These are phyloP conservation scores for Drosophila neoperkinsi DNA, from an alignment of 2,888 invertebrate genomes.

Conservation along the genomic window DNA sequence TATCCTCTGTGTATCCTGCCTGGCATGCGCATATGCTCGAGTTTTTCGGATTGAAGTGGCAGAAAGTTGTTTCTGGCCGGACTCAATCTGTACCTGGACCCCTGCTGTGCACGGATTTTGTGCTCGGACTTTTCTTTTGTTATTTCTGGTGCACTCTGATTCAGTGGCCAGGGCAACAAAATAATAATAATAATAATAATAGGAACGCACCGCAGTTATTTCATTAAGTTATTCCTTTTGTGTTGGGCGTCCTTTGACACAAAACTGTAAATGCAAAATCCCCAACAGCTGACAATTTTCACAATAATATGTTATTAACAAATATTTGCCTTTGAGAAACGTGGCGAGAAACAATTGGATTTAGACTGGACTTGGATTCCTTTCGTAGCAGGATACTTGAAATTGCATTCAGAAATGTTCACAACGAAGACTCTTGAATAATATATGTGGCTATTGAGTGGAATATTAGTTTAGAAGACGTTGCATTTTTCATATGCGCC, in stretches of 20 bases:
- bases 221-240: slow-evolving; percentile 2
- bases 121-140: slow-evolving; percentile 15
- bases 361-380: not conserved
- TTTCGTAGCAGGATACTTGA: slow-evolving; percentile 9
- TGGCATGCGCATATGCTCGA: slow-evolving; percentile 62
- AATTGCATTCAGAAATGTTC: slow-evolving; percentile 26
- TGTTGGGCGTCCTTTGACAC: not conserved
- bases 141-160: slow-evolving; percentile 21
- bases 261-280: not conserved
- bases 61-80: slow-evolving; percentile 38
- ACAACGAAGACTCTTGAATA: slow-evolving; percentile 48
- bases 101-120: not conserved
- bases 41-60: slow-evolving; percentile 45
- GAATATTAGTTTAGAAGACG: slow-evolving; percentile 57
- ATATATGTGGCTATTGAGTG: slow-evolving; percentile 48
- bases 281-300: slow-evolving; percentile 16
- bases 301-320: slow-evolving; percentile 7
- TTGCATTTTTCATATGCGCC: slow-evolving; percentile 43
- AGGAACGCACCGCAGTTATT: slow-evolving; percentile 16
- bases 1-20: slow-evolving; percentile 43
- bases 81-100: slow-evolving; percentile 6
- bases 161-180: slow-evolving; percentile 11
- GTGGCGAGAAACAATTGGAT: not conserved
- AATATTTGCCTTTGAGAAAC: slow-evolving; percentile 3
- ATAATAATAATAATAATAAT: slow-evolving; percentile 21